Conservation (phyloP, 2,797 vertebrate genomes). For the Carduelis carduelis region DNA sequence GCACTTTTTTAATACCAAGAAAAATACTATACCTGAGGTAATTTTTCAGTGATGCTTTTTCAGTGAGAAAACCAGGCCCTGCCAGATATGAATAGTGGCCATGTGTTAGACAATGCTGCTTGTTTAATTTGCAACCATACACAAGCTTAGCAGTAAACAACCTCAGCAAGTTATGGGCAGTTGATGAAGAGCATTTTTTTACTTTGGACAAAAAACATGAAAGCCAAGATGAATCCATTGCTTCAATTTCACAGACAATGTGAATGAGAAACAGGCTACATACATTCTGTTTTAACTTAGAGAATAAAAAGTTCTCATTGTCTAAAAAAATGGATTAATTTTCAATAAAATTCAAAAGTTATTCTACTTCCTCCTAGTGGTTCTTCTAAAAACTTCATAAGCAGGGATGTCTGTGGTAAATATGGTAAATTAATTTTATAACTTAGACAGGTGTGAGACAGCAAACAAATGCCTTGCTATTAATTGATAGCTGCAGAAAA, state of each 20-base stretch:
- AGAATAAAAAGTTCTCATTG: slow-evolving; percentile 62
- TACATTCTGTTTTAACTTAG: slow-evolving; percentile 64
- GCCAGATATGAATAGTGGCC: not conserved
- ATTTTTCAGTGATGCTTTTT: not conserved
- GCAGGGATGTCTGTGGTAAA: not conserved
- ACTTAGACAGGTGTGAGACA: not conserved
- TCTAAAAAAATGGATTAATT: slow-evolving; percentile 54
- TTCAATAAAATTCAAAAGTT: slow-evolving; percentile 37
- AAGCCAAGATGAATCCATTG: slow-evolving; percentile 60
- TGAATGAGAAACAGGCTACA: slow-evolving; percentile 69
- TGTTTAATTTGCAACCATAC: slow-evolving; percentile 55
- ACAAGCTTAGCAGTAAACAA: slow-evolving; percentile 56
- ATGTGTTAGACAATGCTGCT: not conserved
- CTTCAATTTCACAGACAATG: slow-evolving; percentile 56
- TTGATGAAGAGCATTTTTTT: slow-evolving; percentile 61
- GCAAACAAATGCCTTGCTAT: slow-evolving; percentile 20
- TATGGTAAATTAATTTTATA: slow-evolving; percentile 9
- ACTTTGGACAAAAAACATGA: slow-evolving; percentile 43
- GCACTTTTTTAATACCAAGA: not conserved
- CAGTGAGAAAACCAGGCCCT: not conserved
- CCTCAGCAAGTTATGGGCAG: slow-evolving; percentile 33
- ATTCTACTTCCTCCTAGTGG: slow-evolving; percentile 44
- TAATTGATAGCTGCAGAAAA: slow-evolving; percentile 20
- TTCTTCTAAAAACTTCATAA: slow-evolving; percentile 3
- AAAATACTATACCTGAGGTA: not conserved